phyloP scores from a whole-genome alignment of 2,797 vertebrate genomes.

The Ctenopoma kingsleyae region DNA sequence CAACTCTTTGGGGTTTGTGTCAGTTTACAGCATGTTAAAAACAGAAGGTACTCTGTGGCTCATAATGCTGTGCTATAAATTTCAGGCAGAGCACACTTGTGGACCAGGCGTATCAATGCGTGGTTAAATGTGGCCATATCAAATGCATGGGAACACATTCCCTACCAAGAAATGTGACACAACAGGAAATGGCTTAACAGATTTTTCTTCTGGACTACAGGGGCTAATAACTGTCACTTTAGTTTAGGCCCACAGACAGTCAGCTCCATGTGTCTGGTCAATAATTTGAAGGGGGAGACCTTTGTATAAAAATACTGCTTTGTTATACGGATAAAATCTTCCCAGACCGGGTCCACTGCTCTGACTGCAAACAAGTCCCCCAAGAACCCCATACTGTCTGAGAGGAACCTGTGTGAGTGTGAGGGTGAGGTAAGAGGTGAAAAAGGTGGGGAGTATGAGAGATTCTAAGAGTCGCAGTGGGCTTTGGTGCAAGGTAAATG shows the following conservation, averaged over 20 bases:
- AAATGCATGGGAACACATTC: slow-evolving; percentile 84
- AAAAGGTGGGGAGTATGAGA: slow-evolving; percentile 44
- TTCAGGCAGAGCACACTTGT: slow-evolving; percentile 75
- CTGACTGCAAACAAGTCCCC: slow-evolving; percentile 43
- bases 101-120: slow-evolving; percentile 69
- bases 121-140: slow-evolving; percentile 82
- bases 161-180: slow-evolving; percentile 87
- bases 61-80: slow-evolving; percentile 77
- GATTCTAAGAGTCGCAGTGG: slow-evolving; percentile 44
- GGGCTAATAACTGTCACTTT: slow-evolving; percentile 88
- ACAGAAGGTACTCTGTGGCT: slow-evolving; percentile 61
- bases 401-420: slow-evolving; percentile 67
- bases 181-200: slow-evolving; percentile 88
- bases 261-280: slow-evolving; percentile 81
- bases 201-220: slow-evolving; percentile 79
- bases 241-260: slow-evolving; percentile 82
- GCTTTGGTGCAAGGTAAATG: slow-evolving; percentile 56
- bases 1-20: slow-evolving; percentile 64
- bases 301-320: slow-evolving; percentile 74
- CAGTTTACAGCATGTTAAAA: slow-evolving; percentile 76
- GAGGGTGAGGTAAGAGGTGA: slow-evolving; percentile 58
- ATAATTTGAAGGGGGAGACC: slow-evolving; percentile 76
- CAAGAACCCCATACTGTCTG: slow-evolving; percentile 21
- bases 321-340: slow-evolving; percentile 66
- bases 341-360: slow-evolving; percentile 45